phyloP scores from a whole-genome alignment of 2,888 invertebrate genomes.

The Scaptomyza parva region DNA sequence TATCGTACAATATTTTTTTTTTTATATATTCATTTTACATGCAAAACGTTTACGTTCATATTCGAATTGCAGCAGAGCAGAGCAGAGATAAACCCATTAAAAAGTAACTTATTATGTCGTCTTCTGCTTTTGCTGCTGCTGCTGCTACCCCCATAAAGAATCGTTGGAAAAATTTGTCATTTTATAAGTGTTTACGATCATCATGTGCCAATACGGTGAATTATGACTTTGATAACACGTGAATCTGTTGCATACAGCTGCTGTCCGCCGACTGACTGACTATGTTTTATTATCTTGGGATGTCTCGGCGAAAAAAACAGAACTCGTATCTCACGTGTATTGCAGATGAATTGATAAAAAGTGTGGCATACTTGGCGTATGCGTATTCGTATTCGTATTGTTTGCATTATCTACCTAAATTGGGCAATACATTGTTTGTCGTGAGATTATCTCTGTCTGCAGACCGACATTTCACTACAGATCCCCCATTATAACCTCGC shows the following conservation, averaged over 20 bases:
- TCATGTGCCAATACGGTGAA: constrained; percentile 60
- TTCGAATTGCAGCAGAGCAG: constrained; percentile 52
- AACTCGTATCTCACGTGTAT: constrained; percentile 42
- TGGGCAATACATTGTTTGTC: constrained; percentile 23
- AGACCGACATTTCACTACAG: constrained; percentile 1
- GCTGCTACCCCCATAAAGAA: constrained; percentile 28
- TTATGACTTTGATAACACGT: constrained; percentile 62
- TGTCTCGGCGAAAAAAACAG: neutral
- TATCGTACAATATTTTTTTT: neutral
- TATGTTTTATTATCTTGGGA: neutral
- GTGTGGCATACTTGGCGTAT: constrained; percentile 55
- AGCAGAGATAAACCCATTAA: constrained; percentile 60
- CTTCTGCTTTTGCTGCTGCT: neutral
- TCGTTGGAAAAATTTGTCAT: constrained; percentile 10
- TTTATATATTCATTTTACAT: constrained; percentile 7
- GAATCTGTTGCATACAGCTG: constrained; percentile 45
- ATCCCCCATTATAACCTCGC: constrained; percentile 20
- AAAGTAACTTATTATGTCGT: constrained; percentile 14
- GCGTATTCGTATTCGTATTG: constrained; percentile 69
- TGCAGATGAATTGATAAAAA: constrained; percentile 69
- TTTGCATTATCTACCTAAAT: constrained; percentile 47
- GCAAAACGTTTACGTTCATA: constrained; percentile 53
- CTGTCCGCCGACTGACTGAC: constrained; percentile 36
- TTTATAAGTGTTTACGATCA: constrained; percentile 32
- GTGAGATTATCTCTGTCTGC: constrained; percentile 24